These are phyloP conservation scores for Protaetia brevitarsis DNA, from an alignment of 1,140 invertebrate species.

Conservation along the genomic window DNA sequence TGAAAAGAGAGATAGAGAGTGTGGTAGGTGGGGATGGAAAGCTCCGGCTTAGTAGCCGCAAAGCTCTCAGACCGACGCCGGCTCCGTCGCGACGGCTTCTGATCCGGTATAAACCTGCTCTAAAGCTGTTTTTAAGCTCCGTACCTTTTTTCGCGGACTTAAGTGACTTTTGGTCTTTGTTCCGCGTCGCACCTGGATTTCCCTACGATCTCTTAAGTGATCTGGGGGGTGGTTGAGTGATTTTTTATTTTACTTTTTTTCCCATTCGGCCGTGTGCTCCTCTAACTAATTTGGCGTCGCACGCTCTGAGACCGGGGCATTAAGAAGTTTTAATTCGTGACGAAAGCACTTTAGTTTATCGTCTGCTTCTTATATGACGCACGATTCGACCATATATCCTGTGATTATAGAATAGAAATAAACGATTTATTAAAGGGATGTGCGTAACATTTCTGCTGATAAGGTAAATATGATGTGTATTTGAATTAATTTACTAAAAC, in stretches of 20 bases:
- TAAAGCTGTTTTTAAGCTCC: constrained; percentile 48
- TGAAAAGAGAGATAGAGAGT: no score
- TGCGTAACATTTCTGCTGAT: no score
- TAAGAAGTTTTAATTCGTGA: no score
- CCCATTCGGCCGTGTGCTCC: background rate
- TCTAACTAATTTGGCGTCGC: background rate
- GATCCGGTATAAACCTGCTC: constrained; percentile 48
- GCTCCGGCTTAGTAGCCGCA: constrained; percentile 45
- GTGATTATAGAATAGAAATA: no score
- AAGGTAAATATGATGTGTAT: no score
- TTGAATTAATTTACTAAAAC: no score
- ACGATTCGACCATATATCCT: no score
- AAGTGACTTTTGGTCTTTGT: constrained; percentile 47
- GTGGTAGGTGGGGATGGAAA: constrained; percentile 36
- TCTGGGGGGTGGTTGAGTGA: constrained; percentile 40
- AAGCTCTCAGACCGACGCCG: constrained; percentile 46
- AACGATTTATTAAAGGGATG: no score
- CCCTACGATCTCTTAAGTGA: constrained; percentile 39
- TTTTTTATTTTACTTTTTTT: constrained; percentile 39
- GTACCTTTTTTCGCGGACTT: constrained; percentile 46
- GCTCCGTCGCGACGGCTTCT: constrained; percentile 44
- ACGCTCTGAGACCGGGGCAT: no score
- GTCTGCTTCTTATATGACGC: no score
- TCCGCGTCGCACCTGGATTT: constrained; percentile 47
- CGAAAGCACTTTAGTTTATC: no score